A percentile compares a stretch with the other conserved stretches of the same genome.
These are phyloP conservation scores for Protophormia terraenovae DNA, from an alignment of 2,888 invertebrate genomes.

Conservation along the genomic window DNA sequence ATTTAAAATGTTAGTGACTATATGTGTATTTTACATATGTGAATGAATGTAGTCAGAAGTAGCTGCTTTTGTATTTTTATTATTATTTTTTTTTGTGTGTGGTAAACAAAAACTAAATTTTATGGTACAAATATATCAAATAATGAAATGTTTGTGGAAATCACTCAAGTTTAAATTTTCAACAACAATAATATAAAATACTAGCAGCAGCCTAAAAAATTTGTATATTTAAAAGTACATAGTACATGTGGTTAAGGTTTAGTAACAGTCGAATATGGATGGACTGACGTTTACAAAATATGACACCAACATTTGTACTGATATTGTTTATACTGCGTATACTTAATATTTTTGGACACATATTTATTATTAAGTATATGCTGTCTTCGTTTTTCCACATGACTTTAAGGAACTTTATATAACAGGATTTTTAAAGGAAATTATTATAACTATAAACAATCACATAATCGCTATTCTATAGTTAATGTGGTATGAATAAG, in stretches of 20 bases:
- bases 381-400: no score
- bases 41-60: neutral
- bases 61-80: neutral
- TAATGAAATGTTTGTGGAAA: slow-evolving; percentile 54
- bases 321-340: no score
- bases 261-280: neutral
- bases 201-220: neutral
- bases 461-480: neutral
- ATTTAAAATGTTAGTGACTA: neutral
- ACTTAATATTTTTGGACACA: no score
- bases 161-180: slow-evolving; percentile 45
- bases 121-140: slow-evolving; percentile 46
- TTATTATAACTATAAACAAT: neutral
- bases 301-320: no score
- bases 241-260: neutral
- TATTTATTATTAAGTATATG: no score
- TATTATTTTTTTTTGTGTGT: neutral
- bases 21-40: neutral
- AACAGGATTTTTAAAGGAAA: no score
- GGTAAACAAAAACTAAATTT: slow-evolving; percentile 35
- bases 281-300: no score
- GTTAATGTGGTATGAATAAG: neutral
- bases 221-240: neutral
- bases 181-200: neutral
- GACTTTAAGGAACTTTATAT: no score